These are phyloP conservation scores for Harlomillsia oculata DNA, from an alignment of 1,140 invertebrate genomes.

Conservation along the genomic window DNA sequence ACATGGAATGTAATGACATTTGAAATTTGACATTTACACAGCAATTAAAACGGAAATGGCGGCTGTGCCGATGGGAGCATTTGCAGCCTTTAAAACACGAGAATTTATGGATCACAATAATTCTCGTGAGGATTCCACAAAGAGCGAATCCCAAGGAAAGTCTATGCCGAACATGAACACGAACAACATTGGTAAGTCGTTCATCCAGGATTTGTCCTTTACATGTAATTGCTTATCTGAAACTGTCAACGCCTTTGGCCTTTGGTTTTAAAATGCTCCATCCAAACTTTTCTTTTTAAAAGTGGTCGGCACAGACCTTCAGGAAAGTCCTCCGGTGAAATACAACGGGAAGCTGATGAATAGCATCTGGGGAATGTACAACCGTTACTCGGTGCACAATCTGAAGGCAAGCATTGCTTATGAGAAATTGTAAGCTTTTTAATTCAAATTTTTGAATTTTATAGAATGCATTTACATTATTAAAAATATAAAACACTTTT, in stretches of 20 bases:
- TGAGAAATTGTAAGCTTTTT: conserved; percentile 18
- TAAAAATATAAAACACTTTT: not conserved
- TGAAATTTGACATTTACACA: too few relatives aligned
- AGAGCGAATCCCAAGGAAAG: conserved; percentile 1
- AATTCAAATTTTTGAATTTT: conserved; percentile 12
- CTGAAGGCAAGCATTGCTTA: conserved; percentile 28
- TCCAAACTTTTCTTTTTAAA: conserved; percentile 22
- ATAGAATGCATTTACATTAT: not conserved
- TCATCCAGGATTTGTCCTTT: too few relatives aligned
- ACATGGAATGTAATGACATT: too few relatives aligned
- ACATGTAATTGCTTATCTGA: too few relatives aligned
- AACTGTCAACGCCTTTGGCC: too few relatives aligned
- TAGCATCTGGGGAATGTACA: conserved; percentile 79
- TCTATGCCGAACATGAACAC: too few relatives aligned
- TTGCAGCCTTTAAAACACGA: conserved; percentile 35
- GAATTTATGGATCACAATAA: not conserved
- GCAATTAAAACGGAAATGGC: too few relatives aligned
- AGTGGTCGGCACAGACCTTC: conserved; percentile 42
- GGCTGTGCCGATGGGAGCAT: conserved; percentile 33
- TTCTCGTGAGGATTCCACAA: not conserved
- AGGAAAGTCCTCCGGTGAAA: conserved; percentile 53
- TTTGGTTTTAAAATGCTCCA: not conserved
- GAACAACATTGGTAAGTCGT: too few relatives aligned
- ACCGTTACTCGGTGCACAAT: conserved; percentile 40
- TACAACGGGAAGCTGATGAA: conserved; percentile 82